These are phyloP conservation scores for Calosoma granatense DNA, from an alignment of 1,140 invertebrate genomes.

Conservation along the genomic window DNA sequence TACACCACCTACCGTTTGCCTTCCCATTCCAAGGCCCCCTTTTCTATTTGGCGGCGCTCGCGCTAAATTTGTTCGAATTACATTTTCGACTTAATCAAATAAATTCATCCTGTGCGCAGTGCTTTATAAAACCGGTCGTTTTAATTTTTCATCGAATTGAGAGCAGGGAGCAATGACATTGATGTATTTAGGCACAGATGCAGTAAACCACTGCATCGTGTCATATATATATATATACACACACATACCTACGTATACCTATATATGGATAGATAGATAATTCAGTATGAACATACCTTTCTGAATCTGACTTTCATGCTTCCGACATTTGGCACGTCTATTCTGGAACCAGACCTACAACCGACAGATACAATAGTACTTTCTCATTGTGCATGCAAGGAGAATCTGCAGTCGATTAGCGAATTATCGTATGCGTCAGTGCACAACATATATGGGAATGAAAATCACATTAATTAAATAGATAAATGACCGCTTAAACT, in stretches of 20 bases:
- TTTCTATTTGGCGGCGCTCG: neutral
- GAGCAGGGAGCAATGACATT: neutral
- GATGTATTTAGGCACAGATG: neutral
- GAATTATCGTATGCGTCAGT: no score
- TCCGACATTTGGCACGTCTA: slow-evolving; percentile 85
- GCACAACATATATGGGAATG: slow-evolving; percentile 16
- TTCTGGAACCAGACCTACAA: slow-evolving; percentile 95
- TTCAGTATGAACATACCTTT: slow-evolving; percentile 55
- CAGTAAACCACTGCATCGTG: no score
- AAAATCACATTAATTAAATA: slow-evolving; percentile 29
- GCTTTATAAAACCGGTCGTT: neutral
- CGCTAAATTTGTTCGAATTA: slow-evolving; percentile 6
- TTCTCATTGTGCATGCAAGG: no score
- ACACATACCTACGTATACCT: no score
- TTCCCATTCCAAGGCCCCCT: neutral
- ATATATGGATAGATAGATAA: no score
- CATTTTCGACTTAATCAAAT: slow-evolving; percentile 9
- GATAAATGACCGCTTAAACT: slow-evolving; percentile 30
- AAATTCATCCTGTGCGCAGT: neutral
- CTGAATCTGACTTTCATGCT: slow-evolving; percentile 93
- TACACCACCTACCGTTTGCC: neutral
- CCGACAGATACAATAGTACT: no score
- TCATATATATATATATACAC: neutral
- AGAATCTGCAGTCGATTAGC: no score
- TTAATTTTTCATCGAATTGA: neutral